These are phyloP conservation scores for Eumeta japonica DNA, from an alignment of 1,140 invertebrate genomes.

Conservation along the genomic window DNA sequence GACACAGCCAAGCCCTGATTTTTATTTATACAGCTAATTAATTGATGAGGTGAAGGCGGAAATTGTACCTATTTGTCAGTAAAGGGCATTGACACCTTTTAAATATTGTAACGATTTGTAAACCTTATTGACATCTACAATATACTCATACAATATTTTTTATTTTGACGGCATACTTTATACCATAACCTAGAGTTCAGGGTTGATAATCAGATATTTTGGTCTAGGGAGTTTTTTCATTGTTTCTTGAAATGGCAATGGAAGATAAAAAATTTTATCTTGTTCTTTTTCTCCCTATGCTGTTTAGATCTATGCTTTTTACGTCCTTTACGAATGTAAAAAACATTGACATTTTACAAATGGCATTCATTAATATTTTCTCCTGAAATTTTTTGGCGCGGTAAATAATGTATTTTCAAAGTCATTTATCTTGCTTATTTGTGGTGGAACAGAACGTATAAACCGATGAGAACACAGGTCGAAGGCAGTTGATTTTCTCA, in stretches of 20 bases:
- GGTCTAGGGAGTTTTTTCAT: constrained; percentile 15
- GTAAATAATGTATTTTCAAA: constrained; percentile 14
- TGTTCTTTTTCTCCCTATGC: too few species aligned
- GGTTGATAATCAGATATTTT: constrained; percentile 11
- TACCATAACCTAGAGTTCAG: constrained; percentile 15
- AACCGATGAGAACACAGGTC: constrained; percentile 9
- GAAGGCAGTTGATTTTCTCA: constrained; percentile 10
- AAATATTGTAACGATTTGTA: constrained; percentile 8
- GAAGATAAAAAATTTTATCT: constrained; percentile 16
- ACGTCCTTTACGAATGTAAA: constrained; percentile 13
- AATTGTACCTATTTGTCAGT: constrained; percentile 13
- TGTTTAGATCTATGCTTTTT: too few species aligned
- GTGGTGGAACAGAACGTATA: constrained; percentile 9
- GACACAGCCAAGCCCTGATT: too few species aligned
- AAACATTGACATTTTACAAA: too few species aligned
- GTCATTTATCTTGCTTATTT: constrained; percentile 7
- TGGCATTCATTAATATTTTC: constrained; percentile 10
- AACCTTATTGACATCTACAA: constrained; percentile 10
- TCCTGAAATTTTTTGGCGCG: constrained; percentile 13
- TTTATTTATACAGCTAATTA: not conserved
- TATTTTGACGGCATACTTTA: constrained; percentile 13
- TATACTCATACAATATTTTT: constrained; percentile 15
- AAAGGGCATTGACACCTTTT: constrained; percentile 8
- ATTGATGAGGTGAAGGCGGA: too few species aligned
- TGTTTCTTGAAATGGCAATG: constrained; percentile 13